Evolutionary conservation across 2,888 invertebrate genomes (phyloP), one percentile per base, ranked within the genome.

Genomic region (Parnassius smintheus): DNA sequence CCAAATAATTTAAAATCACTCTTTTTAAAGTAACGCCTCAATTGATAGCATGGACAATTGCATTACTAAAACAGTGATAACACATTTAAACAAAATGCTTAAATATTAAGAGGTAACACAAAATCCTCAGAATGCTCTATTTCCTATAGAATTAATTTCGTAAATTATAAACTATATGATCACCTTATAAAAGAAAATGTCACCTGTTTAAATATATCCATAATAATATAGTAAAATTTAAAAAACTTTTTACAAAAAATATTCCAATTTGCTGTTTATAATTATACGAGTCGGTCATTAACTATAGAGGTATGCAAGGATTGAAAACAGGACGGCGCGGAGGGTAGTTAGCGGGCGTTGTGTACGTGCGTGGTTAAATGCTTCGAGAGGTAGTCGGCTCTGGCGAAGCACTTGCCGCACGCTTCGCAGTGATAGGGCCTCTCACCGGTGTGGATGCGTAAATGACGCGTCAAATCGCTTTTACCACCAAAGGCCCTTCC

Each of bases 281-380:
- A 81, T 83, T 82, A 59, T 53, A 64, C 79, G 81, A 82, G 76
- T 82, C 81, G 81, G 81, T 83, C 81, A 77, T 73, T 72, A 73
- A 69, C 69, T 73, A 74, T 76, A 74, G 76, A 80, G 78, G 79
- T 77, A 77, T 77, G 77, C 68, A 74, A 74, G 71, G 78, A 73
- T 75, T 72, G 72, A 71, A 73, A 70, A 75, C 71, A 76, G 83
- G 86, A 82, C 83, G 85, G 85, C 78, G 83, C 76, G 72, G 72
- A 71, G 71, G 66, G 59, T 65, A 72, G 72, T 88, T 83, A 95
- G 78, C 95, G 94, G 67, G 94, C 92, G 80, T 94, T 94, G 88
- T 97, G 97, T 74, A 97, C 96, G 91, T 97, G 97, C 45, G 97
- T 97, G 68, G 97, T 97, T 72, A 97, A 94, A 87, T 97, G 97